Percentiles rank a stretch among this genome's conserved stretches.
phyloP scores from a whole-genome alignment of 2,888 invertebrate species.

The Euproctis similis region DNA sequence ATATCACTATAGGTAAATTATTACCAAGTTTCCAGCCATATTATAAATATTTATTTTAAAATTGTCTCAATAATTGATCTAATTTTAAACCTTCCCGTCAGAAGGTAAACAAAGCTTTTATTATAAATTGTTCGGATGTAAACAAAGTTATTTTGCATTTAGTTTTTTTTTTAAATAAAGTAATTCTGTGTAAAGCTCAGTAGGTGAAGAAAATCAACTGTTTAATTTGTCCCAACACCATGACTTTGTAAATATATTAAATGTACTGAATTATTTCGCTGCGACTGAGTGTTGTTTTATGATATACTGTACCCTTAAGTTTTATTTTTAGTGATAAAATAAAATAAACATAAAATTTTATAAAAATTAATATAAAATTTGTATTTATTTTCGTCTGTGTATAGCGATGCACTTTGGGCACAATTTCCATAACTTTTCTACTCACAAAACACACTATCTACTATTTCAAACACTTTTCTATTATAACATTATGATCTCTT shows the following conservation, averaged over 20 bases:
- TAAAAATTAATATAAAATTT: constrained; percentile 41
- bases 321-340: constrained; percentile 75
- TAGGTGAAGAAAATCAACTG: constrained; percentile 29
- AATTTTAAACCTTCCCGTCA: too few relatives aligned
- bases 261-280: constrained; percentile 66
- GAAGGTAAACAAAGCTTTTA: constrained; percentile 18
- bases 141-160: constrained; percentile 55
- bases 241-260: constrained; percentile 66
- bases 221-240: constrained; percentile 37
- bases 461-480: constrained; percentile 51
- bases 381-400: constrained; percentile 47
- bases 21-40: too few relatives aligned
- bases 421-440: constrained; percentile 47
- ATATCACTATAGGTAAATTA: too few relatives aligned
- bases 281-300: constrained; percentile 71
- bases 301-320: constrained; percentile 74
- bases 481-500: constrained; percentile 48
- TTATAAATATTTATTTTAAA: too few relatives aligned
- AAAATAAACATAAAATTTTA: constrained; percentile 71
- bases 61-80: too few relatives aligned
- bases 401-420: constrained; percentile 51
- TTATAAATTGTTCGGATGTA: constrained; percentile 14
- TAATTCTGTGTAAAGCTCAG: constrained; percentile 41
- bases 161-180: constrained; percentile 32
- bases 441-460: constrained; percentile 42